Evolutionary conservation across 2,113 vertebrate species (phyloP).

Genomic region (Corythornis cristatus): DNA sequence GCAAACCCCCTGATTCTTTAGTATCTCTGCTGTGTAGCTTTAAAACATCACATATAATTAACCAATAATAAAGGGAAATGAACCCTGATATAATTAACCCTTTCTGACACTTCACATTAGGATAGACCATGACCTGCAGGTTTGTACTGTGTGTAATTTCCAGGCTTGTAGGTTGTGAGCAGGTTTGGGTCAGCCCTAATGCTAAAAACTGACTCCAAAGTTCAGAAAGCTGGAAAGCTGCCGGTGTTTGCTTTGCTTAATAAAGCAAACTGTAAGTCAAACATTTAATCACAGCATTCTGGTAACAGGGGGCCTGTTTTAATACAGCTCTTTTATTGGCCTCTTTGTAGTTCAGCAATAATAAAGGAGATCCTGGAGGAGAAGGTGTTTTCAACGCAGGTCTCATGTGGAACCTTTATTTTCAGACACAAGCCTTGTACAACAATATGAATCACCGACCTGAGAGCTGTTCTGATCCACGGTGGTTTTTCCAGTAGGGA

Average conservation of each 20-base stretch:
- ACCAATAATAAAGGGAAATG: background rate
- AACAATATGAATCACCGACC: background rate
- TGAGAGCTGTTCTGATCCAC: conserved; percentile 40
- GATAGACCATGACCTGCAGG: background rate
- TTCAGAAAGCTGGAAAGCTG: conserved; percentile 57
- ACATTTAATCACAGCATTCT: conserved; percentile 51
- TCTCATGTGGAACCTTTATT: conserved; percentile 48
- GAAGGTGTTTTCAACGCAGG: conserved; percentile 42
- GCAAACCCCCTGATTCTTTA: background rate
- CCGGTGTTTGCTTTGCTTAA: conserved; percentile 44
- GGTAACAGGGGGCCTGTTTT: conserved; percentile 14
- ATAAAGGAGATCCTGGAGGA: background rate
- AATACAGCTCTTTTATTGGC: conserved; percentile 61
- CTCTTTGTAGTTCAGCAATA: conserved; percentile 60
- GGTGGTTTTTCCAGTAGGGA: conserved; percentile 48
- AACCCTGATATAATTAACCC: background rate
- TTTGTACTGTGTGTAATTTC: background rate
- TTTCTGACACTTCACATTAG: background rate
- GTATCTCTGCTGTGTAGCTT: background rate
- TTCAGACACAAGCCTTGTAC: conserved; percentile 26
- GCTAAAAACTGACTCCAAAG: background rate
- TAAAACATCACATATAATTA: background rate
- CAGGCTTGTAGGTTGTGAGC: background rate
- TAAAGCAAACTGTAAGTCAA: conserved; percentile 64
- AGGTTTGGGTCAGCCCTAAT: background rate